These are phyloP conservation scores for Urocynchramus pylzowi DNA, from an alignment of 2,113 vertebrate genomes.

Conservation along the genomic window DNA sequence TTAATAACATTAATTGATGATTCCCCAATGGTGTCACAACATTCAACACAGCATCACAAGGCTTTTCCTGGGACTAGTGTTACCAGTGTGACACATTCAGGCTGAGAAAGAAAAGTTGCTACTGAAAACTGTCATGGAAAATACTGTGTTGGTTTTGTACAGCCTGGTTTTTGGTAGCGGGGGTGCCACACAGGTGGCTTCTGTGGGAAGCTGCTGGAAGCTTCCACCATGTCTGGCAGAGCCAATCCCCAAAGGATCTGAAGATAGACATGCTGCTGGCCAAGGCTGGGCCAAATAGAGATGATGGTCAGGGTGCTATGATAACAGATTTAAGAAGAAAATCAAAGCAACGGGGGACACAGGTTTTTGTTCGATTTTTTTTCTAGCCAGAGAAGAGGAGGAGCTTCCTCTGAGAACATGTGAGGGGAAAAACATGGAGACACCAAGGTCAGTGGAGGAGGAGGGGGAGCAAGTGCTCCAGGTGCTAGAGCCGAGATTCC, in stretches of 20 bases:
- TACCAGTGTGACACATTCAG: background rate
- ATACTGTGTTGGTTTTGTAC: background rate
- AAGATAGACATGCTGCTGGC: background rate
- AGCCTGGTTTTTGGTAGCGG: rapidly evolving
- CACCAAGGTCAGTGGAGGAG: background rate
- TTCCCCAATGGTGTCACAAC: background rate
- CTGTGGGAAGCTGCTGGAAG: background rate
- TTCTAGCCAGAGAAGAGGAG: background rate
- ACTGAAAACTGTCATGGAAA: background rate
- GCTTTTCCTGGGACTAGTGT: background rate
- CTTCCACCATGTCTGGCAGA: background rate
- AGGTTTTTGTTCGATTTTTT: too few relatives aligned
- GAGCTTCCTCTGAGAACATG: background rate
- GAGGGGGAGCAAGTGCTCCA: background rate
- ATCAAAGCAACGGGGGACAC: background rate
- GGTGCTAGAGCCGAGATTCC: rapidly evolving
- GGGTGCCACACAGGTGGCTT: background rate
- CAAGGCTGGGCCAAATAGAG: background rate
- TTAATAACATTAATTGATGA: background rate
- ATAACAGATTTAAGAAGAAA: background rate
- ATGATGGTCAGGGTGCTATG: rapidly evolving
- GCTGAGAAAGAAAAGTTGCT: background rate
- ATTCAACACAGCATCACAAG: background rate
- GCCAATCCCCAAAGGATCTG: background rate
- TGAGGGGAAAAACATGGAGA: background rate